Percentiles rank a stretch among this genome's conserved stretches.
phyloP scores from a whole-genome alignment of 2,113 vertebrate genomes.

The Odontesthes bonariensis region DNA sequence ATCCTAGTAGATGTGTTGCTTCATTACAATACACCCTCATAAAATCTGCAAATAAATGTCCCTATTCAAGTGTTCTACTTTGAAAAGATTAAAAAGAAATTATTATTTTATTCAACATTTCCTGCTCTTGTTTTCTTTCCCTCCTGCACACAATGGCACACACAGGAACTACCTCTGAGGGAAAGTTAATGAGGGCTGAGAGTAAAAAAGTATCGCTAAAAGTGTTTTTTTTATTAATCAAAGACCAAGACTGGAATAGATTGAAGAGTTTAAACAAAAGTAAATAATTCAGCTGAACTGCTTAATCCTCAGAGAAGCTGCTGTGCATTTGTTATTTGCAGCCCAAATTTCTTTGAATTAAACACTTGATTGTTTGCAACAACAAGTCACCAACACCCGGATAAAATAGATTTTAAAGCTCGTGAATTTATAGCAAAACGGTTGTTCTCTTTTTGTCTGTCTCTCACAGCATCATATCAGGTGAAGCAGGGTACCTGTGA shows the following conservation, averaged over 20 bases:
- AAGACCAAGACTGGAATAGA: constrained; percentile 51
- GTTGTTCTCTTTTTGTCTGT: not conserved
- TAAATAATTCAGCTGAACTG: constrained; percentile 63
- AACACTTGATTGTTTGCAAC: constrained; percentile 1
- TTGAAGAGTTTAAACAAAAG: constrained; percentile 47
- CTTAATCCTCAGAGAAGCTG: constrained; percentile 46
- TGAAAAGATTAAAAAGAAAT: constrained; percentile 45
- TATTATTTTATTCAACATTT: constrained; percentile 33
- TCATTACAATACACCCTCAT: constrained; percentile 15
- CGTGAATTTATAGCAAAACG: constrained; percentile 33
- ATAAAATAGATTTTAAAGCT: not conserved
- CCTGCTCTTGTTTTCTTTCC: not conserved
- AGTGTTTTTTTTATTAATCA: constrained; percentile 65
- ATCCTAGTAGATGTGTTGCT: constrained; percentile 1
- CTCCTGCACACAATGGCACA: constrained; percentile 20
- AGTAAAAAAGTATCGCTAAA: constrained; percentile 56
- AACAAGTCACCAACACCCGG: constrained; percentile 32
- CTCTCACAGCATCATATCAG: constrained; percentile 87
- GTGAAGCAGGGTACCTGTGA: constrained; percentile 97
- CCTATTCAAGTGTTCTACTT: constrained; percentile 54
- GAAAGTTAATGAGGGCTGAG: constrained; percentile 62
- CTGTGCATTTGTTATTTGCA: constrained; percentile 20
- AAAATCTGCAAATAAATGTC: constrained; percentile 50
- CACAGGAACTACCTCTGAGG: constrained; percentile 30
- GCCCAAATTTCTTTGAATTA: constrained; percentile 33